Evolutionary conservation across 2,113 vertebrate species (phyloP).

Genomic region (Empidonax alnorum): DNA sequence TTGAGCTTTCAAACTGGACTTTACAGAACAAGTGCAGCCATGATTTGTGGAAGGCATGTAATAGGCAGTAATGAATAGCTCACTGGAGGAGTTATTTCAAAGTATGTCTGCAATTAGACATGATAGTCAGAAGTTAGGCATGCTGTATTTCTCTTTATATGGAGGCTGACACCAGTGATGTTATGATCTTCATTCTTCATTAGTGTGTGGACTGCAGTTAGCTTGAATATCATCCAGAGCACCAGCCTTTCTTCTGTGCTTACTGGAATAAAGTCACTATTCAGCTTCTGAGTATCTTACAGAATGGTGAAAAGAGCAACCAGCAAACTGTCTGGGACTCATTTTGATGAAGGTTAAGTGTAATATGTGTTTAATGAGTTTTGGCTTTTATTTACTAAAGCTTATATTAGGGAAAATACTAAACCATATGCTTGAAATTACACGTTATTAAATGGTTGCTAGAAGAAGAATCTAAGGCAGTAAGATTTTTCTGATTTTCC

Average conservation of each 20-base stretch:
- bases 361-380: constrained; percentile 50
- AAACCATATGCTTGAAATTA: constrained; percentile 50
- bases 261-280: constrained; percentile 1
- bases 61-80: neutral
- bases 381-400: constrained; percentile 49
- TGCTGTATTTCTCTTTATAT: neutral
- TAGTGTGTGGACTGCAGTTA: neutral
- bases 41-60: neutral
- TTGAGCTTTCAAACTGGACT: constrained; percentile 42
- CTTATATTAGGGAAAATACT: constrained; percentile 16
- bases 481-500: neutral
- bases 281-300: neutral
- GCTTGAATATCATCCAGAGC: neutral
- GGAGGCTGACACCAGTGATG: neutral
- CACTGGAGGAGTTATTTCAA: constrained; percentile 14
- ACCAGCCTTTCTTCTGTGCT: neutral
- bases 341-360: constrained; percentile 39
- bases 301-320: constrained; percentile 38
- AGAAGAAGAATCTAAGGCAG: neutral
- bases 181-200: neutral
- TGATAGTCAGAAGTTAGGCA: neutral
- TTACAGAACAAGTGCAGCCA: constrained; percentile 33
- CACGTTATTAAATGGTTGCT: constrained; percentile 2
- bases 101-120: neutral
- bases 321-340: constrained; percentile 31